Conservation (phyloP, 2,888 invertebrate genomes). For the Ennomos fuscantarius region DNA sequence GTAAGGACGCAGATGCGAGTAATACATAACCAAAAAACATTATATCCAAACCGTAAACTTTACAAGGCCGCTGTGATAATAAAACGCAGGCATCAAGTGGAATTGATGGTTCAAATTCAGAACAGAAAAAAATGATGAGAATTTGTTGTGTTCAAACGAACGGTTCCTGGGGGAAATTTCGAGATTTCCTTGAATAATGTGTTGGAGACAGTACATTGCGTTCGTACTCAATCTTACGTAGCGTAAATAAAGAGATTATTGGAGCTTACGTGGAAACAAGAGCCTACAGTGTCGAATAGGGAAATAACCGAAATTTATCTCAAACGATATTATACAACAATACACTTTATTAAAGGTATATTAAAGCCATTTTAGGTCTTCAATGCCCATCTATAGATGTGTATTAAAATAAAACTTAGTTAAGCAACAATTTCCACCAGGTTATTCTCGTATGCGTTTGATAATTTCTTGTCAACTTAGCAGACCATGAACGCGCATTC, state of each 20-base stretch:
- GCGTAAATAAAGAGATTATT: conserved; percentile 36
- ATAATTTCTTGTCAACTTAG: no score
- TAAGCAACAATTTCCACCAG: no score
- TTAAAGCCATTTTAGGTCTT: no score
- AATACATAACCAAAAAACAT: not conserved
- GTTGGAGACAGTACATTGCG: conserved; percentile 23
- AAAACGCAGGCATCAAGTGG: conserved; percentile 15
- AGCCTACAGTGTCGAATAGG: not conserved
- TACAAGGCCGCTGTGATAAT: conserved; percentile 9
- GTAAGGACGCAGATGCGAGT: not conserved
- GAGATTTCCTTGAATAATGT: conserved; percentile 31
- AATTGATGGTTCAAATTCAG: conserved; percentile 31
- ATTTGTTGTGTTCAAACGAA: conserved; percentile 40
- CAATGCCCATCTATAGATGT: no score
- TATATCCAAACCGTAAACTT: conserved; percentile 7
- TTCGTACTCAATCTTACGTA: conserved; percentile 35
- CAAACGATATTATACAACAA: no score
- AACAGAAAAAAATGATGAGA: conserved; percentile 33
- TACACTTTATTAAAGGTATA: no score
- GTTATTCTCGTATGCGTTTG: no score
- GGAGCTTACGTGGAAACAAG: not conserved
- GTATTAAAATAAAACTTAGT: no score
- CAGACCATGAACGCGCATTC: no score
- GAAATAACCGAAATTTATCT: not conserved
- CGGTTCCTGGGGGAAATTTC: conserved; percentile 38